phyloP scores from a whole-genome alignment of 1,140 invertebrate genomes.

The Ceratosolen solmsi region DNA sequence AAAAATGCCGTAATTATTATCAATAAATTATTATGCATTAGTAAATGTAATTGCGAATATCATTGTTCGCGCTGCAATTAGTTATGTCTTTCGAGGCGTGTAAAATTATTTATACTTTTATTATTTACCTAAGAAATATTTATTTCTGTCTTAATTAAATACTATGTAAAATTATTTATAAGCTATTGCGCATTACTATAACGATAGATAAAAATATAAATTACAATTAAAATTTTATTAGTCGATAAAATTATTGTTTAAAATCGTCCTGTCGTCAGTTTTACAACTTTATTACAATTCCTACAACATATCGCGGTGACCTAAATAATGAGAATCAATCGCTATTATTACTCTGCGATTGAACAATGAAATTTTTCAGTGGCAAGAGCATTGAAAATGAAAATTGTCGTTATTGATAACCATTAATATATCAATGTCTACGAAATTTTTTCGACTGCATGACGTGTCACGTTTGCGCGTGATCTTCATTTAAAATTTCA shows the following conservation, averaged over 20 bases:
- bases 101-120: not conserved
- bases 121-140: slow-evolving; percentile 1
- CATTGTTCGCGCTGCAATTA: too few species aligned
- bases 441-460: not conserved
- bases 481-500: slow-evolving; percentile 6
- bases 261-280: not conserved
- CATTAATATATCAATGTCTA: not conserved
- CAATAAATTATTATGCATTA: too few species aligned
- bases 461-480: not conserved
- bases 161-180: not conserved
- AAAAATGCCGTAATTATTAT: too few species aligned
- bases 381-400: not conserved
- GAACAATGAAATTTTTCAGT: not conserved
- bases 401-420: not conserved
- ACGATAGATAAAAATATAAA: not conserved
- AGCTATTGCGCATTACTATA: not conserved
- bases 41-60: too few species aligned
- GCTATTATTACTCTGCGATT: not conserved
- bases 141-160: not conserved
- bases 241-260: not conserved
- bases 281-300: not conserved
- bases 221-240: not conserved
- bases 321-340: not conserved
- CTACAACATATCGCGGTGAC: too few species aligned
- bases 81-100: not conserved